phyloP scores from a whole-genome alignment of 2,888 invertebrate genomes.

The Conistra vaccinii region DNA sequence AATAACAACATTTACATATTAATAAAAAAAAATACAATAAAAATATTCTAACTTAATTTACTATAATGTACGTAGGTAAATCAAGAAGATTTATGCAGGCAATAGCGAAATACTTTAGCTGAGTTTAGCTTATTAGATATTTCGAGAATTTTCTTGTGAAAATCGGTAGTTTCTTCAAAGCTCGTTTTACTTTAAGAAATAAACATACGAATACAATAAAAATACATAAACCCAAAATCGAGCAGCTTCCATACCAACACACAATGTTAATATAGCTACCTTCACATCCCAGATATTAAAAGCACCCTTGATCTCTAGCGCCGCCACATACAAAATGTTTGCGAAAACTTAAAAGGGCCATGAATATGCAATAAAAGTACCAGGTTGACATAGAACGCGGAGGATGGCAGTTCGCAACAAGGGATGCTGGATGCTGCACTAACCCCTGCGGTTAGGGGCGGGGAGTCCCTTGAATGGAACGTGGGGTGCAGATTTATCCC shows the following conservation, averaged over 20 bases:
- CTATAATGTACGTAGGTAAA: background rate
- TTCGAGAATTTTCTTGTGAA: background rate
- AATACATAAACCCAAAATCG: background rate
- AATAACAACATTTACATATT: background rate
- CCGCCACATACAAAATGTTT: conserved; percentile 68
- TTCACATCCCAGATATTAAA: conserved; percentile 24
- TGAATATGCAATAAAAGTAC: conserved; percentile 90
- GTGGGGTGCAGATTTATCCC: conserved; percentile 76
- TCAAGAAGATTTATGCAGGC: background rate
- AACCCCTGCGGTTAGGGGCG: conserved; percentile 82
- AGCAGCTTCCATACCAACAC: background rate
- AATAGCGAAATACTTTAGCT: background rate
- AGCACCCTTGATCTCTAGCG: conserved; percentile 36
- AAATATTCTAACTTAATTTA: background rate
- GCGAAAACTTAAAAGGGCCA: conserved; percentile 82
- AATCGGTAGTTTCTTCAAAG: background rate
- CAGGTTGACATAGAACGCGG: conserved; percentile 80
- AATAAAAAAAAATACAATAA: background rate
- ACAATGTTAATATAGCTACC: conserved; percentile 24
- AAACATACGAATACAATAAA: background rate
- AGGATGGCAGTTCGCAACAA: conserved; percentile 83
- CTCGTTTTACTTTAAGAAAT: background rate
- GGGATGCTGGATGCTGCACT: conserved; percentile 88
- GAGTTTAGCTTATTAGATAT: background rate
- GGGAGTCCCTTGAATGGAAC: conserved; percentile 68